Base-by-base conservation (phyloP, 2,113 vertebrate species). In the Nannobrachium achirus region DNA sequence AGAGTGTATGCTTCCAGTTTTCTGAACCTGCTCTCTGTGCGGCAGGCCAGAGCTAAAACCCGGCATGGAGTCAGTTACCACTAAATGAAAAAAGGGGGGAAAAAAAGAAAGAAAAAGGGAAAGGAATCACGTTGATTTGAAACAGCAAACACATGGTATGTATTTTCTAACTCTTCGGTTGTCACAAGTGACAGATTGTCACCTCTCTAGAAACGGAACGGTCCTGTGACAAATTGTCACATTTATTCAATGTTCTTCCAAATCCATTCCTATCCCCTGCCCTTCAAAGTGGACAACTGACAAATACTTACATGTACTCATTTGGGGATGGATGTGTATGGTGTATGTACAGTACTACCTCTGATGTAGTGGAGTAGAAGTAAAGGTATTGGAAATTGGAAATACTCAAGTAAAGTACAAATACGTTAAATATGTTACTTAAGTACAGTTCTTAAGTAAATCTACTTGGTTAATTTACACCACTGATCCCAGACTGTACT, bases 1-100 rank as follows among this genome's bases (percentile, higher is more conserved):
- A 94, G 94, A 93, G 94, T 90, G 94, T 94, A 93, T 81, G 94
- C 95, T 93, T 94, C 94, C 95, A 95, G 94, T 93, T 95, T 92
- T 93, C 93, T 80, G 81, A 91, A 79, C 85, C 89, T 92, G 88
- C 80, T 90, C 73, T 67, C 60, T 69, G 78, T 78, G 90, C 79
- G 84, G 87, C 84, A 68, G 86, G 89, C 73, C 18, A 55, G 52
- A 64, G 64, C 7, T 58, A 95, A 98, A 94, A 96, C 86, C 55
- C 11, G 95, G 83, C 76, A 15, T 87, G 92, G 95, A 98, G 8
- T 63, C 6, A 1, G 15, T 1, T 58, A 61, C 10, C 2, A 6
- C 55, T 10, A 10, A 73, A 72, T 39, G 18, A 0, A 15, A 60
- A 51, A 10, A 15, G 41, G 46, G 8, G 25, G 39, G n/a, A 0